Percentiles rank a stretch among this genome's conserved stretches.
Evolutionary conservation across 2,888 invertebrate genomes (phyloP).

Genomic region (Tenthredo amoena): DNA sequence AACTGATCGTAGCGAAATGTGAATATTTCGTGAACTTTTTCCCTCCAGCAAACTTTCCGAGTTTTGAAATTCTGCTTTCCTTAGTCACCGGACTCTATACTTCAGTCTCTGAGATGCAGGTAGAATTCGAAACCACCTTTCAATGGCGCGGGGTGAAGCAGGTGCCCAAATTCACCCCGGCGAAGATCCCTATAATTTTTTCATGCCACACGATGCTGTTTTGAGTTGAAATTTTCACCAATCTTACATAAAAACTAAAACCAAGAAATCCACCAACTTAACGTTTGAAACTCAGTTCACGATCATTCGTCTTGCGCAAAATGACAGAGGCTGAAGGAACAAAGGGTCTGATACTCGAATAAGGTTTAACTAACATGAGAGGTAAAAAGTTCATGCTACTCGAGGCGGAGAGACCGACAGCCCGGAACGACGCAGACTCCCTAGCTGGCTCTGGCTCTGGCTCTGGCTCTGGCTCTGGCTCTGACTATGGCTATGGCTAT

Average conservation of each 20-base stretch:
- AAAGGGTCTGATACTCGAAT: slow-evolving; percentile 8
- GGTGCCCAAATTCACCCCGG: slow-evolving; percentile 38
- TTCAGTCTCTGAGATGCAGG: neutral
- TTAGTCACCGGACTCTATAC: slow-evolving; percentile 27
- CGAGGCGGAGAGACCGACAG: slow-evolving; percentile 29
- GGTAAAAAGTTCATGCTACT: slow-evolving; percentile 38
- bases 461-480: neutral
- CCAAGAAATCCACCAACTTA: neutral
- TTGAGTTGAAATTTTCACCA: neutral
- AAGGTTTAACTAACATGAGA: neutral
- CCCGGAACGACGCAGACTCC: slow-evolving; percentile 45
- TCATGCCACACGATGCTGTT: slow-evolving; percentile 20
- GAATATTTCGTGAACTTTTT: neutral
- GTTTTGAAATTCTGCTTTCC: slow-evolving; percentile 19
- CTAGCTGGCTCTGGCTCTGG: slow-evolving; percentile 5
- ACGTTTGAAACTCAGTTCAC: too few relatives aligned
- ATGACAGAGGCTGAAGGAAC: neutral
- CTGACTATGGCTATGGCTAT: neutral
- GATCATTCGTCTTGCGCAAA: neutral
- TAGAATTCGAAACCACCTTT: slow-evolving; percentile 19
- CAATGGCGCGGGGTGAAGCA: slow-evolving; percentile 12
- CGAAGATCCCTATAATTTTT: neutral
- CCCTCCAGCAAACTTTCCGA: too few relatives aligned
- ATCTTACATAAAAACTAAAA: neutral
- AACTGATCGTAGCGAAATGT: neutral